Percentiles rank a stretch among this genome's conserved stretches.
Evolutionary conservation across 1,140 invertebrate species (phyloP).

Genomic region (Neodiprion fabricii): DNA sequence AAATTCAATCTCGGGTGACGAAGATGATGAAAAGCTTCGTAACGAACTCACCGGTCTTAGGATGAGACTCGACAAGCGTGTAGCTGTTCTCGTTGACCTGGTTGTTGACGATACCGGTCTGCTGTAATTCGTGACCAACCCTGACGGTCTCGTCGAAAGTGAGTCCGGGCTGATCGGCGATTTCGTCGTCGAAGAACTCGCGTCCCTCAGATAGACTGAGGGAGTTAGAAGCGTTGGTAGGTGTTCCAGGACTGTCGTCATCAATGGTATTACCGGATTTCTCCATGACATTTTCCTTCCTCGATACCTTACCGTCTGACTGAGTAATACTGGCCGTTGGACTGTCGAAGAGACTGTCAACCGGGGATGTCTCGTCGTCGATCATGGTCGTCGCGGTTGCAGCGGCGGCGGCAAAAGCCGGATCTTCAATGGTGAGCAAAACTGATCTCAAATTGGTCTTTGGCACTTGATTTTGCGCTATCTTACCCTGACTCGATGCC

Average conservation of each 20-base stretch:
- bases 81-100: constrained; percentile 50
- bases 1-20: too few species aligned
- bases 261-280: constrained; percentile 52
- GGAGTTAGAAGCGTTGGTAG: constrained; percentile 79
- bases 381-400: constrained; percentile 72
- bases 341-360: constrained; percentile 77
- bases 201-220: constrained; percentile 74
- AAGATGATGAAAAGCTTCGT: not conserved
- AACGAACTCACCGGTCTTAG: constrained; percentile 48
- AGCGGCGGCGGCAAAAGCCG: constrained; percentile 77
- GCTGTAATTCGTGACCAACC: constrained; percentile 35
- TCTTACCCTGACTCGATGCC: constrained; percentile 16
- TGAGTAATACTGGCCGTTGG: constrained; percentile 65
- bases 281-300: constrained; percentile 57
- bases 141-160: constrained; percentile 72
- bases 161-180: constrained; percentile 86
- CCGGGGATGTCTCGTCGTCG: constrained; percentile 81
- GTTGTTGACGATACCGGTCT: constrained; percentile 47
- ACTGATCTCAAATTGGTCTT: constrained; percentile 54
- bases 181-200: constrained; percentile 86
- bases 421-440: constrained; percentile 71
- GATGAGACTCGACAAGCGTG: constrained; percentile 47
- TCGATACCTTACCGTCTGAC: constrained; percentile 47
- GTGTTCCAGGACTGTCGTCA: constrained; percentile 72
- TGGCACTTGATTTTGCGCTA: constrained; percentile 44